These are phyloP conservation scores for Furnarius figulus DNA, from an alignment of 2,113 vertebrate species.

Conservation along the genomic window DNA sequence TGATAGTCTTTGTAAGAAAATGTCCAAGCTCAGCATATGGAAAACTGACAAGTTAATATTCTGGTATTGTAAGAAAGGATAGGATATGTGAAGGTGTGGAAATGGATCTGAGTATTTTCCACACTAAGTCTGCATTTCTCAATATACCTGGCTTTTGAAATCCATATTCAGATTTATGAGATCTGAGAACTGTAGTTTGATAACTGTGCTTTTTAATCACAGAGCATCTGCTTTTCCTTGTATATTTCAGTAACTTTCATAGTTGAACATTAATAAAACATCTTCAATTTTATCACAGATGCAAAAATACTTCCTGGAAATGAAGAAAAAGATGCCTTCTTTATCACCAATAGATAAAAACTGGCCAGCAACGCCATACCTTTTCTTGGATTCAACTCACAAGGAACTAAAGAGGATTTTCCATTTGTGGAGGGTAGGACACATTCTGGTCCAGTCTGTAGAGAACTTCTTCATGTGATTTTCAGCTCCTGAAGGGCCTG, in stretches of 20 bases:
- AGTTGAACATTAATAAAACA: not conserved
- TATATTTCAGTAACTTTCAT: not conserved
- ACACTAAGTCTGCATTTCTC: not conserved
- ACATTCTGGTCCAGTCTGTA: not conserved
- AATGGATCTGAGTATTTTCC: not conserved
- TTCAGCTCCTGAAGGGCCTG: not conserved
- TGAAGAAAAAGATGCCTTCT: slow-evolving; percentile 89
- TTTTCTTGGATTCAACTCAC: slow-evolving; percentile 90
- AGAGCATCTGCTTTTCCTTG: not conserved
- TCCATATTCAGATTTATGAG: not conserved
- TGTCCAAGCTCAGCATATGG: not conserved
- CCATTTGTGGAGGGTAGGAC: slow-evolving; percentile 93
- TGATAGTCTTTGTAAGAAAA: not conserved
- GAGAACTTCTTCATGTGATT: not conserved
- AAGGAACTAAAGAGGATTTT: slow-evolving; percentile 90
- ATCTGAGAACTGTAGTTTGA: not conserved
- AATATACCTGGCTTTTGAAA: not conserved
- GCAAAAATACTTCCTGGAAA: slow-evolving; percentile 92
- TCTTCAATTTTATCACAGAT: slow-evolving; percentile 78
- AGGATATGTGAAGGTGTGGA: not conserved
- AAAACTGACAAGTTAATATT: not conserved
- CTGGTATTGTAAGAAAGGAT: not conserved
- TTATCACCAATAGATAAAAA: slow-evolving; percentile 94
- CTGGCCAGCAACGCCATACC: slow-evolving; percentile 89
- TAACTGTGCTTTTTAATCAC: not conserved